Conservation (phyloP, 2,888 invertebrate genomes). For the Agriotes lineatus region DNA sequence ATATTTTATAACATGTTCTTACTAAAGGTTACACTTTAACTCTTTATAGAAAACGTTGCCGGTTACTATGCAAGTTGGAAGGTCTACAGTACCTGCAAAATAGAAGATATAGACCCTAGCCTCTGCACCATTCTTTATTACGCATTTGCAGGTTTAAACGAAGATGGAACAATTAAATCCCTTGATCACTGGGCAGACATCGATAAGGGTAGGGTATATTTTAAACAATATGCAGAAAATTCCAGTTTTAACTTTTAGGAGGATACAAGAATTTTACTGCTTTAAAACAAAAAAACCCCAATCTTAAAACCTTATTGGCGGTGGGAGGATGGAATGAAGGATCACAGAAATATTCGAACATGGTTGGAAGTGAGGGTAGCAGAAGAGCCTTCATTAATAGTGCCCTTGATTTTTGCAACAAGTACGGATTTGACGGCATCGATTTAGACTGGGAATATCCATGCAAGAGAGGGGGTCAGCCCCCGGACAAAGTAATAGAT, state of each 20-base stretch:
- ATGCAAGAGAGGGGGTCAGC: slow-evolving; percentile 45
- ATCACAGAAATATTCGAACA: slow-evolving; percentile 54
- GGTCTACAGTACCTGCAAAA: slow-evolving; percentile 48
- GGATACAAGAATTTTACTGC: slow-evolving; percentile 61
- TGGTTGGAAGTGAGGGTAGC: slow-evolving; percentile 61
- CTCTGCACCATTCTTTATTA: slow-evolving; percentile 70
- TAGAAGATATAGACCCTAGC: slow-evolving; percentile 65
- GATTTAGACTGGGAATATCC: slow-evolving; percentile 70
- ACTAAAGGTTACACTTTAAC: no score
- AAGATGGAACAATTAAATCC: slow-evolving; percentile 46
- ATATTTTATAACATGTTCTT: no score
- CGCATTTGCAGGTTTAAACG: slow-evolving; percentile 67
- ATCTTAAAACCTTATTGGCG: slow-evolving; percentile 65
- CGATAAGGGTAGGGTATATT: slow-evolving; percentile 4
- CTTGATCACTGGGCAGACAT: slow-evolving; percentile 32
- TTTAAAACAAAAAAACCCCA: slow-evolving; percentile 64
- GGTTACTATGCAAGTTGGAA: slow-evolving; percentile 37
- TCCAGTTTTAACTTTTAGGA: no score
- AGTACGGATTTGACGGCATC: slow-evolving; percentile 67
- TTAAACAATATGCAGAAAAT: not conserved
- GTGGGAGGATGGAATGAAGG: slow-evolving; percentile 70
- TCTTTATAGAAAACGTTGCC: slow-evolving; percentile 10
- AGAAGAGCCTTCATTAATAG: slow-evolving; percentile 65
- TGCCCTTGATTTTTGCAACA: slow-evolving; percentile 62
- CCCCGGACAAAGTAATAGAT: slow-evolving; percentile 31